phyloP scores from a whole-genome alignment of 2,888 invertebrate genomes.

The Macrosoma leucophasiata region DNA sequence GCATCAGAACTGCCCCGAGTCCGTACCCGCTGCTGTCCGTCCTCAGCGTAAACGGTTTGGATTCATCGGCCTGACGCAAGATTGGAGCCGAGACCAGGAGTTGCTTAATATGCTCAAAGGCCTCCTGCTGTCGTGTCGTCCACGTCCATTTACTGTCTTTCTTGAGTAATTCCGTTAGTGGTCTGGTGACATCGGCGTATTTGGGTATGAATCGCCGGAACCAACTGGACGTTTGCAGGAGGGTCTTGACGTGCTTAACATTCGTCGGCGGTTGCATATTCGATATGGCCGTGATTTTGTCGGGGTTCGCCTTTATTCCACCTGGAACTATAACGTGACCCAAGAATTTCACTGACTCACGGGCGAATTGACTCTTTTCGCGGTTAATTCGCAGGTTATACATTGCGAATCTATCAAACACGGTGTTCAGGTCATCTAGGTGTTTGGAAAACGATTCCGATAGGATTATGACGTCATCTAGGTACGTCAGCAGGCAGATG shows the following conservation, averaged over 20 bases:
- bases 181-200: constrained; percentile 25
- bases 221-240: constrained; percentile 31
- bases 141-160: constrained; percentile 24
- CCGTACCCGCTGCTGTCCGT: constrained; percentile 34
- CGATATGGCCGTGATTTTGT: constrained; percentile 27
- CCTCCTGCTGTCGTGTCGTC: constrained; percentile 5
- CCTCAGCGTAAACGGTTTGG: constrained; percentile 28
- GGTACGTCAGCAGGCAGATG: constrained; percentile 13
- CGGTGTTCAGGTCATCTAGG: constrained; percentile 28
- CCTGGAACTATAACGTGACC: constrained; percentile 32
- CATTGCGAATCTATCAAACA: constrained; percentile 26
- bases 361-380: constrained; percentile 32
- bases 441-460: constrained; percentile 29
- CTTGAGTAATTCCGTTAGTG: constrained; percentile 25
- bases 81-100: constrained; percentile 11
- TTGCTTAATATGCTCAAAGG: constrained; percentile 75
- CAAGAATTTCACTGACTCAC: constrained; percentile 30
- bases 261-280: constrained; percentile 8
- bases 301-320: constrained; percentile 29
- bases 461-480: constrained; percentile 25
- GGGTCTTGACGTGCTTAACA: constrained; percentile 23
- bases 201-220: constrained; percentile 28
- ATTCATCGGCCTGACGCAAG: constrained; percentile 21
- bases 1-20: constrained; percentile 18
- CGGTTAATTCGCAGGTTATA: constrained; percentile 29